Base-by-base conservation (phyloP, 2,888 invertebrate species). In the Hyalella azteca region DNA sequence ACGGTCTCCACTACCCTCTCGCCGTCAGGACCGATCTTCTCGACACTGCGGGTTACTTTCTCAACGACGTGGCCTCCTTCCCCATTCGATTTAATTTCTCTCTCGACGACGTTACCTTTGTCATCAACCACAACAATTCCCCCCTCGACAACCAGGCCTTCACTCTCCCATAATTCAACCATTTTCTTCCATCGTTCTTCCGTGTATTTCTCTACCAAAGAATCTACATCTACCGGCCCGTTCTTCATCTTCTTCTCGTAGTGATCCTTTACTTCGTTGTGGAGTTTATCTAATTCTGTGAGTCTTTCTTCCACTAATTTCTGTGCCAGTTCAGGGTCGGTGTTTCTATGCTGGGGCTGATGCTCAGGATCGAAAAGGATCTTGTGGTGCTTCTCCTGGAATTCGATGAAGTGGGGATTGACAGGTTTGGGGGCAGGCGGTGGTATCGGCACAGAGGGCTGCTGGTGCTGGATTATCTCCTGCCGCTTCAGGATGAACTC, bases 171-270 rank as follows among this genome's bases (percentile, higher is more conserved):
- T 3, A 45, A 26, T 32, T 75, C 75, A 0, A 75, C 75, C 75
- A 75, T 75, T 39, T 75, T 75, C 75, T 75, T 75, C 75, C 75
- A 75, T 9, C 75, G 75, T 13, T 75, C 75, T n/a, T 75, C 75
- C 4, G 75, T 75, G n/a, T 75, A 75, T 39, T 75, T 75, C 26
- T 75, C 75, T 0, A 75, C 75, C 29, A 75, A n/a, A 0, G 41
- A 45, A n/a, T 75, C 75, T 26, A 75, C 75, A 45, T 75, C 75
- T 13, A 75, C 45, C 0, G 75, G 75, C 13, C 75, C 75, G 45
- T 75, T 75, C 45, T 75, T 75, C 40, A 41, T 75, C 22, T 45
- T 75, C 75, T 26, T 75, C 26, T 75, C 75, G 45, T 75, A 75
- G n/a, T 75, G 40, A n/a, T 75, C 75, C 45, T 75, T 41, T 22